These are phyloP conservation scores for Bubo bubo DNA, from an alignment of 2,113 vertebrate genomes.

Conservation along the genomic window DNA sequence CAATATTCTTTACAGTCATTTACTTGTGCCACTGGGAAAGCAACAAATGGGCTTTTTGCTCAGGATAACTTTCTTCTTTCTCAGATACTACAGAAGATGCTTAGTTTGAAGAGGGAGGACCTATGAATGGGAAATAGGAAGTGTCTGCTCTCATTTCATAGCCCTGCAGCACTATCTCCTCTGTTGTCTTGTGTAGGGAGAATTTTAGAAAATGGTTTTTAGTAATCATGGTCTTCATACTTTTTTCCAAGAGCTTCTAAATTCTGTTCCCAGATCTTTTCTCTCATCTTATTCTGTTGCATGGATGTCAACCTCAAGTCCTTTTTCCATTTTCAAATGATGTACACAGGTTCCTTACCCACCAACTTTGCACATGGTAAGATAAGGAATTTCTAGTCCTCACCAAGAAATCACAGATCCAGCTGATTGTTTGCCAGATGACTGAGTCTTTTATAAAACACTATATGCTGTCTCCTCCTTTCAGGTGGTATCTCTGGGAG, in stretches of 20 bases:
- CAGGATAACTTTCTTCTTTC: background rate
- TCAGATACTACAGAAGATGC: background rate
- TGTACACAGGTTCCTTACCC: background rate
- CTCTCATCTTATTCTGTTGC: background rate
- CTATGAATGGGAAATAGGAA: background rate
- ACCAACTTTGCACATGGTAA: fast-evolving
- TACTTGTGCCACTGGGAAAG: background rate
- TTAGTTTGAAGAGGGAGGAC: background rate
- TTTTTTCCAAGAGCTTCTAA: background rate
- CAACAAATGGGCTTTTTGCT: background rate
- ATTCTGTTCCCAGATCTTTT: background rate
- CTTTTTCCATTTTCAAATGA: background rate
- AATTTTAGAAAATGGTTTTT: background rate
- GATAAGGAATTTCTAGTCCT: background rate
- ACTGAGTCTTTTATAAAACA: background rate
- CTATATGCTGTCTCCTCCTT: background rate
- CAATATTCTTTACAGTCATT: background rate
- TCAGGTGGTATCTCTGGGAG: background rate
- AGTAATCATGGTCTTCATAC: background rate
- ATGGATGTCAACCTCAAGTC: background rate
- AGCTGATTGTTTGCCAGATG: background rate
- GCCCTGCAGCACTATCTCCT: background rate
- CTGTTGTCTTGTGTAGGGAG: background rate
- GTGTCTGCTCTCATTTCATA: background rate
- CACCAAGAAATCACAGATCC: background rate